Percentiles rank a stretch among this genome's conserved stretches.
phyloP scores from a whole-genome alignment of 2,888 invertebrate genomes.

The Harpagoxenus sublaevis region DNA sequence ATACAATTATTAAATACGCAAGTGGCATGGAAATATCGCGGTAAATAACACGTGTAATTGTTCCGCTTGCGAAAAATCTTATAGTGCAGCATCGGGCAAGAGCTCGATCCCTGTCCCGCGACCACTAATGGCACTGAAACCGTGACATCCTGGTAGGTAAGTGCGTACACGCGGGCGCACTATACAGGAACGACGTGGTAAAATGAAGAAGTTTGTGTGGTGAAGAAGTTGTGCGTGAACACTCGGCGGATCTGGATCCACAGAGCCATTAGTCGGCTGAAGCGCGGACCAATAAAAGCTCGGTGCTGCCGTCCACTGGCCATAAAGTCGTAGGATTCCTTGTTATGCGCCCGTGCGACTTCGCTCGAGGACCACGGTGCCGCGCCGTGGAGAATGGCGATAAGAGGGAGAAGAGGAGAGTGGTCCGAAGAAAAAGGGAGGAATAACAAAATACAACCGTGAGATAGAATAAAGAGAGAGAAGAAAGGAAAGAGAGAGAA shows the following conservation, averaged over 20 bases:
- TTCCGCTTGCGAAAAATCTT: neutral
- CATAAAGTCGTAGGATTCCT: constrained; percentile 82
- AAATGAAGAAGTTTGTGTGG: constrained; percentile 77
- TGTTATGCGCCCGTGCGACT: constrained; percentile 75
- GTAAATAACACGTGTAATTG: neutral
- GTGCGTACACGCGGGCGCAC: constrained; percentile 30
- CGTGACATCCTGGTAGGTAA: constrained; percentile 61
- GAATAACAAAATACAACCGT: constrained; percentile 41
- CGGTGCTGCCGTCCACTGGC: constrained; percentile 72
- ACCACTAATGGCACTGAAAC: constrained; percentile 30
- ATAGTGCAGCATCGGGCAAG: neutral
- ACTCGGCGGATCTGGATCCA: constrained; percentile 76
- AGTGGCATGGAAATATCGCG: neutral
- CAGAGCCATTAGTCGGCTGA: constrained; percentile 77
- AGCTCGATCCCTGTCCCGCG: neutral
- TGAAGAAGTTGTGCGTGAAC: constrained; percentile 67
- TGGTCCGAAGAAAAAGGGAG: constrained; percentile 5
- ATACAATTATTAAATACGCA: neutral
- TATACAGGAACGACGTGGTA: constrained; percentile 71
- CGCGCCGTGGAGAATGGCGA: constrained; percentile 41
- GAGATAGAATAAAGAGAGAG: constrained; percentile 1
- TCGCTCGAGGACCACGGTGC: constrained; percentile 41
- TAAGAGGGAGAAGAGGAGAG: constrained; percentile 17
- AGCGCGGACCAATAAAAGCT: constrained; percentile 80
- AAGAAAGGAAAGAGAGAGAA: constrained; percentile 41